phyloP scores from a whole-genome alignment of 2,888 invertebrate species.

The Drosophila infuscata region DNA sequence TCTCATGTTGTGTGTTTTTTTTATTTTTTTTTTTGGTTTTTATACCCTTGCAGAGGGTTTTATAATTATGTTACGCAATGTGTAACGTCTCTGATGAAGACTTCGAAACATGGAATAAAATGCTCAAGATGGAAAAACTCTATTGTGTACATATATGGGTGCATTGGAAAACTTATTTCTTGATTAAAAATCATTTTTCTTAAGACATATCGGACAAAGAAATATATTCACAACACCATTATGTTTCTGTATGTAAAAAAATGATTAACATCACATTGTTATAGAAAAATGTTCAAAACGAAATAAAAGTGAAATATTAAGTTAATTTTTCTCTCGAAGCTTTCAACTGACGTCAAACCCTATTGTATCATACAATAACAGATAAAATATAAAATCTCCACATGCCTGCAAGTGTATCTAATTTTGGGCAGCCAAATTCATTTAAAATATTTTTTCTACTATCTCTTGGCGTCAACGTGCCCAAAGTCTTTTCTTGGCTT shows the following conservation, averaged over 20 bases:
- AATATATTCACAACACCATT: not conserved
- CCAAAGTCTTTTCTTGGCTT: constrained; percentile 62
- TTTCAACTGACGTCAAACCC: not conserved
- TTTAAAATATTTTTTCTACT: not conserved
- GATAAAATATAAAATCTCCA: not conserved
- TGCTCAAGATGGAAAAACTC: not conserved
- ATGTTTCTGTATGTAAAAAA: not conserved
- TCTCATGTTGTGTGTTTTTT: constrained; percentile 55
- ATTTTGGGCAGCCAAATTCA: not conserved
- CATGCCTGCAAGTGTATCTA: not conserved
- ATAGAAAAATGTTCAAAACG: not conserved
- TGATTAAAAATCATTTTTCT: not conserved
- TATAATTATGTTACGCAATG: too few species aligned
- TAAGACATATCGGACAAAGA: not conserved
- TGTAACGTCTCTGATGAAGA: not conserved
- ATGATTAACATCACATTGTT: not conserved
- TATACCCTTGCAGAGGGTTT: not conserved
- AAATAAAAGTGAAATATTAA: not conserved
- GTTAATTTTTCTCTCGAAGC: not conserved
- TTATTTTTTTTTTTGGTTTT: not conserved
- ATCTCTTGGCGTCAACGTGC: constrained; percentile 71
- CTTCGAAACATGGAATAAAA: not conserved
- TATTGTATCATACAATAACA: not conserved
- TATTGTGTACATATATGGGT: not conserved
- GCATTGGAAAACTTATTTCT: not conserved